These are phyloP conservation scores for Drosophila melanica DNA, from an alignment of 1,140 invertebrate species.

Conservation along the genomic window DNA sequence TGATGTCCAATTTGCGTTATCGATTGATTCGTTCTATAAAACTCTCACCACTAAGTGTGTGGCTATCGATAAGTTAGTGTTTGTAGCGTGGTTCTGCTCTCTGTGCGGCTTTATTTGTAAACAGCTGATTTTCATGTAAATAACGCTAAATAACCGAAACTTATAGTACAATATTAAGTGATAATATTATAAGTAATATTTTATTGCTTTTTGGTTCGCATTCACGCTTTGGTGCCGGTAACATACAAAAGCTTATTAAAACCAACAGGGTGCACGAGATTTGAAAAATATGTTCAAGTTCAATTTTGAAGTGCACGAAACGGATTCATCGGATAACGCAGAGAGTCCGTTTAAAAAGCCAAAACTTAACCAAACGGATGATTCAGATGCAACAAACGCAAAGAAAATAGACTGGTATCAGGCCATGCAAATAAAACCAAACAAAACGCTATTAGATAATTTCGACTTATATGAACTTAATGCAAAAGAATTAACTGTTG, in stretches of 20 bases:
- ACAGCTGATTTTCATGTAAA: slow-evolving; percentile 3
- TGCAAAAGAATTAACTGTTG: slow-evolving; percentile 50
- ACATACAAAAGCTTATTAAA: not conserved
- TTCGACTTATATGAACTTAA: slow-evolving; percentile 83
- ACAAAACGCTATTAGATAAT: slow-evolving; percentile 39
- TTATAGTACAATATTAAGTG: not conserved
- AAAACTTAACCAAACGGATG: not conserved
- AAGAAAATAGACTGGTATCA: slow-evolving; percentile 69
- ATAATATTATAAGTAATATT: not conserved
- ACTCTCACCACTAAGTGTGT: not conserved
- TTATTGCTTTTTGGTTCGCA: not conserved
- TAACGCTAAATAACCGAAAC: not conserved
- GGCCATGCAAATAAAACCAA: slow-evolving; percentile 46
- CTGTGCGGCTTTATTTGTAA: not conserved
- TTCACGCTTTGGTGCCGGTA: not conserved
- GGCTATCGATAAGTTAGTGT: slow-evolving; percentile 21
- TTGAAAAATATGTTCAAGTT: slow-evolving; percentile 84
- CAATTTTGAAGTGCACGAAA: slow-evolving; percentile 84
- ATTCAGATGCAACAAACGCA: slow-evolving; percentile 12
- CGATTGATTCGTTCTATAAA: not conserved
- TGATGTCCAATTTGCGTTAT: slow-evolving; percentile 34
- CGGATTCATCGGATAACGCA: slow-evolving; percentile 53
- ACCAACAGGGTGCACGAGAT: slow-evolving; percentile 36
- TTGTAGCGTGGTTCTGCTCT: slow-evolving; percentile 20
- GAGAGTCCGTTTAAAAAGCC: slow-evolving; percentile 44